Percentiles rank a stretch among this genome's conserved stretches.
Conservation (phyloP, 2,113 vertebrate species). For the Micronycteris hirsuta region DNA sequence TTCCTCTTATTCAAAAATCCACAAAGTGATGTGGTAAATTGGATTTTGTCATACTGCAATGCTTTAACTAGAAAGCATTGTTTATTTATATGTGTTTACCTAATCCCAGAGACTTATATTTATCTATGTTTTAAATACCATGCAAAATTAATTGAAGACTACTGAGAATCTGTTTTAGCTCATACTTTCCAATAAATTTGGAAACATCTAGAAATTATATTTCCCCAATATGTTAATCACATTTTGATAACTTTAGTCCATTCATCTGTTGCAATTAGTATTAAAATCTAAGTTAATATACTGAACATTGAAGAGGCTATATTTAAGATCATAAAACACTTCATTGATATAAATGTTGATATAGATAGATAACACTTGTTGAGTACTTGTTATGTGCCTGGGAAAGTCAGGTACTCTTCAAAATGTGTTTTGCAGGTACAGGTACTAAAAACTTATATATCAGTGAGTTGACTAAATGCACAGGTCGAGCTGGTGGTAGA, state of each 20-base stretch:
- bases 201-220: not conserved
- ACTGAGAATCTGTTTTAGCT: not conserved
- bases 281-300: not conserved
- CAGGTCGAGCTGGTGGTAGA: rapidly evolving
- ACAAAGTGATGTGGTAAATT: conserved; percentile 7
- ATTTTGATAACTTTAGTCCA: not conserved
- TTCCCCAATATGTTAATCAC: not conserved
- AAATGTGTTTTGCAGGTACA: not conserved
- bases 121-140: not conserved
- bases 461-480: not conserved
- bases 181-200: not conserved
- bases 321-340: not conserved
- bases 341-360: not conserved
- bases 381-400: not conserved
- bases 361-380: not conserved
- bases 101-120: not conserved
- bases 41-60: not conserved
- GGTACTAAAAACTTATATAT: not conserved
- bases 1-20: conserved; percentile 5
- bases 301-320: not conserved
- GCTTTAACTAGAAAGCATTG: conserved; percentile 16
- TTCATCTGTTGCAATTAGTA: not conserved
- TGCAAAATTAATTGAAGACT: not conserved
- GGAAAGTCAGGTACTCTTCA: not conserved
- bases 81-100: not conserved